A percentile compares a stretch with the other conserved stretches of the same genome.
These are phyloP conservation scores for Tolmerus cingulatus DNA, from an alignment of 2,888 invertebrate species.

Conservation along the genomic window DNA sequence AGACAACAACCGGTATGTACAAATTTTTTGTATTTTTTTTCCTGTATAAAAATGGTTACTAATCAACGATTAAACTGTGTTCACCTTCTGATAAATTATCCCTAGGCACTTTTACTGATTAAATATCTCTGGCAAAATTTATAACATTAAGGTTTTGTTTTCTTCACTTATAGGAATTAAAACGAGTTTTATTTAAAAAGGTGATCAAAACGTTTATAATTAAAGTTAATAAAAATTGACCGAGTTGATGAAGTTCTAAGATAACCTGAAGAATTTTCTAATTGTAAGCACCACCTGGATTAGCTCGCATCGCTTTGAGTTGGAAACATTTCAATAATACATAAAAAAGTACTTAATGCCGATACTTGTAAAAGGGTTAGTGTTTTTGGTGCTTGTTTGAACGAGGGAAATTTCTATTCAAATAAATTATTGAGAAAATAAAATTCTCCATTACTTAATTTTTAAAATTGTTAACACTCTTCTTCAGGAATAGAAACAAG, in stretches of 20 bases:
- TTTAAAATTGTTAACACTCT: too few relatives aligned
- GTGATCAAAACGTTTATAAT: neutral
- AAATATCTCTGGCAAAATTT: neutral
- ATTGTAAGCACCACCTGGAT: neutral
- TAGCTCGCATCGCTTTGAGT: neutral
- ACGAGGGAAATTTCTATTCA: too few relatives aligned
- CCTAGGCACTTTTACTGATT: neutral
- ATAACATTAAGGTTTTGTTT: neutral
- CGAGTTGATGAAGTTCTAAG: neutral
- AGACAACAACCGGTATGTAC: constrained; percentile 24
- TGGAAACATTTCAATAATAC: too few relatives aligned
- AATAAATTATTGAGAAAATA: too few relatives aligned
- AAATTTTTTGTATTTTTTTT: neutral
- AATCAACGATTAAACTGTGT: neutral
- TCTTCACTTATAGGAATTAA: neutral
- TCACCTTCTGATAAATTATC: neutral
- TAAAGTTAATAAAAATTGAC: neutral
- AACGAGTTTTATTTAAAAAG: neutral
- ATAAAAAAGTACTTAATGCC: neutral
- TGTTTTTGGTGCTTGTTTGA: too few relatives aligned
- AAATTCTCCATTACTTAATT: too few relatives aligned
- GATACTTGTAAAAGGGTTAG: too few relatives aligned
- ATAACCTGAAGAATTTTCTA: neutral
- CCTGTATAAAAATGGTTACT: constrained; percentile 16
- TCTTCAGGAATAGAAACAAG: too few relatives aligned